Percentiles rank a stretch among this genome's conserved stretches.
These are phyloP conservation scores for Entosphenus tridentatus DNA, from an alignment of 2,113 vertebrate genomes.

Conservation along the genomic window DNA sequence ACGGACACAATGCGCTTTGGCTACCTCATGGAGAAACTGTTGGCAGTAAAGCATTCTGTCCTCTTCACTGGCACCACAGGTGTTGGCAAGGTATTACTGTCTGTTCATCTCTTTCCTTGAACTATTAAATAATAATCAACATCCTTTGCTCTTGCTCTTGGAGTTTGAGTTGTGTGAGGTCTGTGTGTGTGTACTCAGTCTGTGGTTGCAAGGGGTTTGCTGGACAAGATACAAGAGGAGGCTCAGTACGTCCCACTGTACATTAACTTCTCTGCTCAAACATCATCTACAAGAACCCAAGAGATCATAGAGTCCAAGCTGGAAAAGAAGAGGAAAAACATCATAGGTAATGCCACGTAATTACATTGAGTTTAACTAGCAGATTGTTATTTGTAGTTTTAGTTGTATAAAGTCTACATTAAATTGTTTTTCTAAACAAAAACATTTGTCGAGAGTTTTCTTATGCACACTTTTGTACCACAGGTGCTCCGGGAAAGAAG, in stretches of 20 bases:
- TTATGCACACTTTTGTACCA: constrained; percentile 3
- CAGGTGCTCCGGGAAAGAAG: constrained; percentile 41
- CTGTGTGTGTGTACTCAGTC: constrained; percentile 20
- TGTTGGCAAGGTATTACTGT: constrained; percentile 40
- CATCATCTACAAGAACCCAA: constrained; percentile 38
- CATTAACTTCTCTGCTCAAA: constrained; percentile 50
- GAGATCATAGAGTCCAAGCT: constrained; percentile 57
- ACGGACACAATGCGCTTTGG: constrained; percentile 50
- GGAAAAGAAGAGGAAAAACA: constrained; percentile 45
- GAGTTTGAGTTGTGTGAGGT: background rate
- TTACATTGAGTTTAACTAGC: background rate
- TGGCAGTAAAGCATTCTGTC: constrained; percentile 39
- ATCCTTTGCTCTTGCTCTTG: background rate
- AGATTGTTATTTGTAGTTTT: too few relatives aligned
- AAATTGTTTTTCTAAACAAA: background rate
- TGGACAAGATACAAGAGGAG: constrained; percentile 37
- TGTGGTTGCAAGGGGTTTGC: constrained; percentile 34
- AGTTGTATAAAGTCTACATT: too few relatives aligned
- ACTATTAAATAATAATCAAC: background rate
- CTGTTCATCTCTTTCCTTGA: background rate
- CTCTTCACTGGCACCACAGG: constrained; percentile 49
- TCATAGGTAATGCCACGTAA: constrained; percentile 24
- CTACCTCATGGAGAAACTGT: constrained; percentile 54
- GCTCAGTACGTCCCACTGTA: constrained; percentile 36
- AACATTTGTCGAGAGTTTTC: background rate